Evolutionary conservation across 1,140 invertebrate genomes (phyloP).

Genomic region (Spodoptera frugiperda): DNA sequence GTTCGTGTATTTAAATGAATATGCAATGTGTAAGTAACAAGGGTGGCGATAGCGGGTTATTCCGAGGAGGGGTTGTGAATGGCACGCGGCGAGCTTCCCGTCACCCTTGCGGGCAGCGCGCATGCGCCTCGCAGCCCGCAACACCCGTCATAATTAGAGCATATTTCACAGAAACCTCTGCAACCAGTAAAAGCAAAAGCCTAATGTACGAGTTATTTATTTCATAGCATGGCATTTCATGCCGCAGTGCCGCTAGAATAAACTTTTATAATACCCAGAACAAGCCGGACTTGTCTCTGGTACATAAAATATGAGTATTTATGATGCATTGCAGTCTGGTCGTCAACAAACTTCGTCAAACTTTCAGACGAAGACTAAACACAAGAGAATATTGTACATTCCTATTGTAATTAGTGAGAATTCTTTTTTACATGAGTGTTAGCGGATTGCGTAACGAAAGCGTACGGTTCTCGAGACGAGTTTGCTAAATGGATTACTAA

Average conservation of each 20-base stretch:
- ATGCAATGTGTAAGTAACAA: slow-evolving; percentile 49
- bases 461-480: slow-evolving; percentile 40
- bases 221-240: slow-evolving; percentile 52
- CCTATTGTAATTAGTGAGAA: slow-evolving; percentile 21
- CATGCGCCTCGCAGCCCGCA: slow-evolving; percentile 50
- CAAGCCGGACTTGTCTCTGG: slow-evolving; percentile 11
- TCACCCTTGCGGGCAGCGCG: slow-evolving; percentile 36
- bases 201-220: slow-evolving; percentile 53
- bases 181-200: slow-evolving; percentile 47
- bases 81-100: slow-evolving; percentile 37
- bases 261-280: slow-evolving; percentile 38
- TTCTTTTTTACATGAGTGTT: slow-evolving; percentile 36
- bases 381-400: slow-evolving; percentile 21
- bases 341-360: slow-evolving; percentile 15
- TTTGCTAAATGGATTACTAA: slow-evolving; percentile 56
- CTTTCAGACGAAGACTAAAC: slow-evolving; percentile 28
- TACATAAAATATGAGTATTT: slow-evolving; percentile 34
- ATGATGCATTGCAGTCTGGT: slow-evolving; percentile 13
- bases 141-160: slow-evolving; percentile 59
- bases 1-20: slow-evolving; percentile 51
- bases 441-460: slow-evolving; percentile 53
- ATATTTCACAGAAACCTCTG: slow-evolving; percentile 55
- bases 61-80: slow-evolving; percentile 56
- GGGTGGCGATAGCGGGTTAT: slow-evolving; percentile 32
- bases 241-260: slow-evolving; percentile 48